Conservation (phyloP, 2,888 invertebrate species). For the Tinea pellionella region DNA sequence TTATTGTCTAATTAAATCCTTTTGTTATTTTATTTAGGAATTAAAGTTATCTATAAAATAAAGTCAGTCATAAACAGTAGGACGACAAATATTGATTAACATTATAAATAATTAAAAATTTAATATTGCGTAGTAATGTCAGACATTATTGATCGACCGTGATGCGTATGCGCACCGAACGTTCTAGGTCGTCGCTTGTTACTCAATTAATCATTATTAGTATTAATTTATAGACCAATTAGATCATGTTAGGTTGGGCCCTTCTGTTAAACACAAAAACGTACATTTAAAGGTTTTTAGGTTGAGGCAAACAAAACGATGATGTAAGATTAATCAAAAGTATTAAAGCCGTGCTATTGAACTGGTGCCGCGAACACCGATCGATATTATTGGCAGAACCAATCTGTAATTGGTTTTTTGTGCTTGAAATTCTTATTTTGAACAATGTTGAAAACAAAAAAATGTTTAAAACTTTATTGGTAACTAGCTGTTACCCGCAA, state of each 20-base stretch:
- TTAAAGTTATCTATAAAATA: no score
- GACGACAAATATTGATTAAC: no score
- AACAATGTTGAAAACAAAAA: neutral
- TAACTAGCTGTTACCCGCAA: no score
- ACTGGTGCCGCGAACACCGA: neutral
- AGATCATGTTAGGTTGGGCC: constrained; percentile 7
- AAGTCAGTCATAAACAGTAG: no score
- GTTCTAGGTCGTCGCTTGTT: constrained; percentile 22
- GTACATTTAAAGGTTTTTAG: neutral
- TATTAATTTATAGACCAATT: constrained; percentile 13
- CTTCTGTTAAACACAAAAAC: neutral
- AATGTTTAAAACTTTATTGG: no score
- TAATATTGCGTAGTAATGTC: neutral
- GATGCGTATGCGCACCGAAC: constrained; percentile 24
- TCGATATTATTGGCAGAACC: neutral
- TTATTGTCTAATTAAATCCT: neutral
- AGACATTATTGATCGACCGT: constrained; percentile 19
- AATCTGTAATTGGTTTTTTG: neutral
- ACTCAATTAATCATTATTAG: constrained; percentile 6
- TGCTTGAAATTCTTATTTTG: neutral
- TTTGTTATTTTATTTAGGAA: neutral
- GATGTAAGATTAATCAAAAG: neutral
- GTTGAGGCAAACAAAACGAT: constrained; percentile 1
- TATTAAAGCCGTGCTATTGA: neutral
- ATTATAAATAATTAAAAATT: no score